A percentile compares a stretch with the other conserved stretches of the same genome.
Conservation (phyloP, 2,797 vertebrate genomes). For the Alcedo quadribrachys region DNA sequence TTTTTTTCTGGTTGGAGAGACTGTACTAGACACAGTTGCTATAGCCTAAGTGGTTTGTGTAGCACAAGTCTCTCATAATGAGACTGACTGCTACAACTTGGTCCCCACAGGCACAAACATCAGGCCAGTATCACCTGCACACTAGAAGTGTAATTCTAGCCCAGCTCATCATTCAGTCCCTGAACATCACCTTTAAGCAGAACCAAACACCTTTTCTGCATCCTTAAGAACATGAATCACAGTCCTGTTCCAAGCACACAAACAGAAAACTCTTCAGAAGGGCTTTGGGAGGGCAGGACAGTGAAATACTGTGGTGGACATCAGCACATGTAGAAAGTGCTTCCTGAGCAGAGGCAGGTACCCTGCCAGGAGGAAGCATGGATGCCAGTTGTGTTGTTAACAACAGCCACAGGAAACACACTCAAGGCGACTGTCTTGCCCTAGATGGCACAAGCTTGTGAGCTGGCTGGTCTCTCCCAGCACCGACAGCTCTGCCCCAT, state of each 20-base stretch:
- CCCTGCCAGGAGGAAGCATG: rapidly evolving
- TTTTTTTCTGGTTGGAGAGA: not conserved
- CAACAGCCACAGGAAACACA: rapidly evolving
- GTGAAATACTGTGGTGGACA: not conserved
- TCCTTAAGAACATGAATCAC: rapidly evolving
- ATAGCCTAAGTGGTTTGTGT: rapidly evolving
- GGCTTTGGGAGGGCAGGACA: not conserved
- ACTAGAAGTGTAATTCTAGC: not conserved
- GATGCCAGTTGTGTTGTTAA: rapidly evolving
- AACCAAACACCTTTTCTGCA: not conserved
- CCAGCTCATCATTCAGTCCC: rapidly evolving
- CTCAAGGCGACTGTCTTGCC: rapidly evolving
- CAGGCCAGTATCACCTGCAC: not conserved
- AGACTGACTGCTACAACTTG: not conserved
- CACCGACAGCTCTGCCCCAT: rapidly evolving
- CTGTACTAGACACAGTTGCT: not conserved
- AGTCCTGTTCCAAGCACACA: not conserved
- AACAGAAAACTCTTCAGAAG: not conserved
- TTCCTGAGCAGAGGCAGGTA: not conserved
- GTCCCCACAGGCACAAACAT: not conserved
- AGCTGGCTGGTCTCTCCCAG: not conserved
- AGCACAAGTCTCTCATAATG: not conserved
- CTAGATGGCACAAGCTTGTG: not conserved
- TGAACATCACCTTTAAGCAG: not conserved
- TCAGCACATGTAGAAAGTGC: not conserved